phyloP scores from a whole-genome alignment of 1,140 invertebrate species.

The Nephotettix cincticeps region DNA sequence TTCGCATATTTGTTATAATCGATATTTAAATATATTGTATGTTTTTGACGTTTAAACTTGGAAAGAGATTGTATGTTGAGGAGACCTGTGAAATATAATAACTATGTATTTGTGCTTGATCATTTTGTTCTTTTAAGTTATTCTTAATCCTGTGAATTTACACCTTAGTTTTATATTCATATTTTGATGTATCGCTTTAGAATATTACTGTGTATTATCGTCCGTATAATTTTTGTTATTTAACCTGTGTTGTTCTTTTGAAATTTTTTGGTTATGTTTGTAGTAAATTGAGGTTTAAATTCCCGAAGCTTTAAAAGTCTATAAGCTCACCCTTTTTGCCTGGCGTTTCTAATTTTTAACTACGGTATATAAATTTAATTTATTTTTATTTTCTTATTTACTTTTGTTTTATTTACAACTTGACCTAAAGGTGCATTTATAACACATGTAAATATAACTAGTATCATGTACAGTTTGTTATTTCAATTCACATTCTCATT shows the following conservation, averaged over 20 bases:
- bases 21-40: constrained; percentile 16
- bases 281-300: constrained; percentile 10
- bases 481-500: constrained; percentile 11
- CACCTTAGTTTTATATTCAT: constrained; percentile 25
- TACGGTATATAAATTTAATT: too few species aligned
- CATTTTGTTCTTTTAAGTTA: constrained; percentile 26
- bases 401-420: constrained; percentile 9
- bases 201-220: constrained; percentile 1
- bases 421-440: constrained; percentile 18
- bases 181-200: constrained; percentile 21
- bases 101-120: constrained; percentile 29
- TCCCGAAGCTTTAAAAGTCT: not conserved
- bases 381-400: not conserved
- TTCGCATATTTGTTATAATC: constrained; percentile 21
- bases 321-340: constrained; percentile 1
- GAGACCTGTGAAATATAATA: constrained; percentile 29
- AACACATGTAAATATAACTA: constrained; percentile 22
- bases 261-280: constrained; percentile 16
- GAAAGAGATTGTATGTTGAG: constrained; percentile 24
- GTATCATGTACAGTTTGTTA: constrained; percentile 19
- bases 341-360: not conserved
- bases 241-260: constrained; percentile 15
- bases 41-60: constrained; percentile 3
- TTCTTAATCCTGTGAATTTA: constrained; percentile 20
- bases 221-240: constrained; percentile 8